phyloP scores from a whole-genome alignment of 53 echinoderm and acorn worm genomes.

The Hippasteria phrygiana region DNA sequence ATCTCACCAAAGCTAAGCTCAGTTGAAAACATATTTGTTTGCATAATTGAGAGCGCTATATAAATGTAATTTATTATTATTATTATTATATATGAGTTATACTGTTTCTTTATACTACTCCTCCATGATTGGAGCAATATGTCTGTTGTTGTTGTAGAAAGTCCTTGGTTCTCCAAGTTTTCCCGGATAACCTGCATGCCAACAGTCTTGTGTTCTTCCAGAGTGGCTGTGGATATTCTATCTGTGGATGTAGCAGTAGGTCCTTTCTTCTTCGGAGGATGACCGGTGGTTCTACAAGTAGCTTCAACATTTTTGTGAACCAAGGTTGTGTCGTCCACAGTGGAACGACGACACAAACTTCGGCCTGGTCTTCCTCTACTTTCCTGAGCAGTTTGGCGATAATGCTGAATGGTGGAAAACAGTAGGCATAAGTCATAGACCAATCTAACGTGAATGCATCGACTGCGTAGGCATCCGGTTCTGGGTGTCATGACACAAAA shows the following conservation, averaged over 20 bases:
- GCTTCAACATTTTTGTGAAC: no score
- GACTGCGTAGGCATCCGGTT: slow-evolving; percentile 28
- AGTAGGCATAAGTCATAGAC: no score
- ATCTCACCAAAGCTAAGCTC: no score
- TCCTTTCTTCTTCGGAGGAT: not conserved
- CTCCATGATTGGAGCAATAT: slow-evolving; percentile 31
- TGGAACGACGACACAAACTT: slow-evolving; percentile 34
- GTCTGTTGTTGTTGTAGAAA: slow-evolving; percentile 27
- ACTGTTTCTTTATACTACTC: slow-evolving; percentile 1
- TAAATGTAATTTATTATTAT: slow-evolving; percentile 1
- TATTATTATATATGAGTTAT: slow-evolving; percentile 3
- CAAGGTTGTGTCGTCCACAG: no score
- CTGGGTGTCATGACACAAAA: slow-evolving; percentile 64
- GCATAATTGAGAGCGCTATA: no score
- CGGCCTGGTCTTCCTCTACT: slow-evolving; percentile 12
- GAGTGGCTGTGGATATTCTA: slow-evolving; percentile 10
- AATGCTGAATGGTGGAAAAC: no score
- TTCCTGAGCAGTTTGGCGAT: no score
- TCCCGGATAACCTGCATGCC: slow-evolving; percentile 37
- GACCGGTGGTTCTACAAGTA: no score
- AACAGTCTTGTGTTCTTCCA: not conserved
- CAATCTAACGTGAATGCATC: slow-evolving; percentile 38
- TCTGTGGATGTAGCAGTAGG: not conserved
- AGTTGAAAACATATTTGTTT: no score
- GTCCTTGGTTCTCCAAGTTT: not conserved